phyloP scores from a whole-genome alignment of 2,888 invertebrate species.

The Leptopilina syphax region DNA sequence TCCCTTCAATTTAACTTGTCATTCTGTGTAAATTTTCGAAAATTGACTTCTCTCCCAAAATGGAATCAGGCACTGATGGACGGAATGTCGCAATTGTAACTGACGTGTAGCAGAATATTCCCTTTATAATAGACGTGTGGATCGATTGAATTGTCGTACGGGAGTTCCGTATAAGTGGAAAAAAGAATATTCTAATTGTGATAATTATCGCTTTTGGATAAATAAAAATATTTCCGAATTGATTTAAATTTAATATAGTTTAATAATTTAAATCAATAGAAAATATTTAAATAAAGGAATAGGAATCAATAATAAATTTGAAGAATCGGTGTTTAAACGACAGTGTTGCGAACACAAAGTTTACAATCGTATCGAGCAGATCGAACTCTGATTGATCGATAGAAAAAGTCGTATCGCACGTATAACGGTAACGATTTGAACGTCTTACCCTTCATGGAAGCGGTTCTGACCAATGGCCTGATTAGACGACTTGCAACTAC shows the following conservation, averaged over 20 bases:
- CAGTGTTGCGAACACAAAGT: conserved; percentile 13
- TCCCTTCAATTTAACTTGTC: conserved; percentile 22
- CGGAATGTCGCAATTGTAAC: conserved; percentile 9
- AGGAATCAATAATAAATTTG: background rate
- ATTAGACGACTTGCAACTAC: conserved; percentile 63
- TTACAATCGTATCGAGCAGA: conserved; percentile 46
- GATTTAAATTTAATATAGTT: too few relatives aligned
- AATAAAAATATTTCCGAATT: too few relatives aligned
- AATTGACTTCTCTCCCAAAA: conserved; percentile 38
- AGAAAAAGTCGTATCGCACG: conserved; percentile 61
- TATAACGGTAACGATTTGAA: conserved; percentile 73
- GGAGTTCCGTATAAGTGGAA: background rate
- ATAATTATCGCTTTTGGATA: too few relatives aligned
- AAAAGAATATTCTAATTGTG: background rate
- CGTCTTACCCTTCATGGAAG: conserved; percentile 73
- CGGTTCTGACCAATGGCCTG: conserved; percentile 68
- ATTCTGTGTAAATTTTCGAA: conserved; percentile 21
- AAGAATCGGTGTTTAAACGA: conserved; percentile 12
- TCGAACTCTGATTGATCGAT: conserved; percentile 60
- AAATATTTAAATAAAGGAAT: too few relatives aligned
- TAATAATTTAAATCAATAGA: too few relatives aligned
- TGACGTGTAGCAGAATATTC: conserved; percentile 12
- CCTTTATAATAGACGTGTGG: conserved; percentile 3
- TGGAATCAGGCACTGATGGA: conserved; percentile 17
- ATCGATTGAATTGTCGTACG: background rate